These are phyloP conservation scores for Heterocephalus glaber DNA, from an alignment of 2,113 vertebrate species.

Conservation along the genomic window DNA sequence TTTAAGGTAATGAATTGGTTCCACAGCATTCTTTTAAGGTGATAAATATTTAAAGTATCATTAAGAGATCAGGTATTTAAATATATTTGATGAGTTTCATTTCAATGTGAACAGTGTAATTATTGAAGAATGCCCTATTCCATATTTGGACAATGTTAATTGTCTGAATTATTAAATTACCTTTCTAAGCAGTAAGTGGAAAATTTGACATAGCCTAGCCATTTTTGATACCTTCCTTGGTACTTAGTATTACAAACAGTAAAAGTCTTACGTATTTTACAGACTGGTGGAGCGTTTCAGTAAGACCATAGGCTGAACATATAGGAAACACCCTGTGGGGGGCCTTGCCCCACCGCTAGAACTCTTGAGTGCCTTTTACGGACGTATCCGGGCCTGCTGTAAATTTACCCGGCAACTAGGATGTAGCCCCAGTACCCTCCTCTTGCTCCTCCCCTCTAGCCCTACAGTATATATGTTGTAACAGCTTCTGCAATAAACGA, in stretches of 20 bases:
- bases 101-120: neutral
- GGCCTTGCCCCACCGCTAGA: no score
- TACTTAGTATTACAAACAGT: neutral
- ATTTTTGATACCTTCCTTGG: neutral
- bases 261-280: neutral
- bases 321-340: neutral
- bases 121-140: neutral
- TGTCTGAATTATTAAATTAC: neutral
- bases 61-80: neutral
- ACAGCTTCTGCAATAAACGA: no score
- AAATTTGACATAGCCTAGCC: neutral
- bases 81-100: neutral
- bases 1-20: neutral
- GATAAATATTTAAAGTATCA: neutral
- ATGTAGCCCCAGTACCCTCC: no score
- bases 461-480: no score
- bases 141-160: neutral
- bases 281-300: neutral
- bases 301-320: neutral
- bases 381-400: no score
- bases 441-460: no score
- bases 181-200: neutral
- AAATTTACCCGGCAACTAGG: no score
- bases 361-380: no score
- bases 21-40: neutral